These are phyloP conservation scores for Bombylius major DNA, from an alignment of 2,888 invertebrate genomes.

Conservation along the genomic window DNA sequence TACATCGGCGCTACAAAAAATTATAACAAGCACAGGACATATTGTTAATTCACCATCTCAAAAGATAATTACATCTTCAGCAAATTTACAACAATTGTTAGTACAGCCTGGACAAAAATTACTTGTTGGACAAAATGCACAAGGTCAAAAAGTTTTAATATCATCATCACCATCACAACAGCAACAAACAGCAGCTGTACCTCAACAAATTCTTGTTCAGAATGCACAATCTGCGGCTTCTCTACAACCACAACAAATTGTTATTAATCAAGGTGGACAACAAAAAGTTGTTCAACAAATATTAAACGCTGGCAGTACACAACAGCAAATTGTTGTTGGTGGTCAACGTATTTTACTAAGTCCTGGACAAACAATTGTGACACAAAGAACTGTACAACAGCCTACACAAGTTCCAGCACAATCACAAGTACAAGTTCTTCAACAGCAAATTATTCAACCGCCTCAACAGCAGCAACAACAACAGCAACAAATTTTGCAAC, in stretches of 20 bases:
- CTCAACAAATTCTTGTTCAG: slow-evolving; percentile 8
- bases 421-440: slow-evolving; percentile 24
- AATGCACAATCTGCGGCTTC: not conserved
- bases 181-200: slow-evolving; percentile 6
- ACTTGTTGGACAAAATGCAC: slow-evolving; percentile 30
- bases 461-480: slow-evolving; percentile 18
- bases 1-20: slow-evolving; percentile 7
- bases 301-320: slow-evolving; percentile 34
- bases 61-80: slow-evolving; percentile 15
- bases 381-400: slow-evolving; percentile 31
- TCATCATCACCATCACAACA: slow-evolving; percentile 20
- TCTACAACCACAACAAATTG: slow-evolving; percentile 15
- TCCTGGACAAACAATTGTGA: slow-evolving; percentile 35
- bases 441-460: slow-evolving; percentile 24
- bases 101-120: slow-evolving; percentile 32
- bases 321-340: slow-evolving; percentile 36
- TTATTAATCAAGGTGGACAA: slow-evolving; percentile 22
- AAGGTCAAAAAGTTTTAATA: slow-evolving; percentile 36
- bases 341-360: slow-evolving; percentile 34
- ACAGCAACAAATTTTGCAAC: slow-evolving; percentile 2
- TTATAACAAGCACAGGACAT: slow-evolving; percentile 12
- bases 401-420: slow-evolving; percentile 14
- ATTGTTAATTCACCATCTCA: slow-evolving; percentile 2
- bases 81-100: slow-evolving; percentile 31
- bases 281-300: slow-evolving; percentile 36